Evolutionary conservation across 2,888 invertebrate genomes (phyloP).

Genomic region (Eupithecia subfuscata): DNA sequence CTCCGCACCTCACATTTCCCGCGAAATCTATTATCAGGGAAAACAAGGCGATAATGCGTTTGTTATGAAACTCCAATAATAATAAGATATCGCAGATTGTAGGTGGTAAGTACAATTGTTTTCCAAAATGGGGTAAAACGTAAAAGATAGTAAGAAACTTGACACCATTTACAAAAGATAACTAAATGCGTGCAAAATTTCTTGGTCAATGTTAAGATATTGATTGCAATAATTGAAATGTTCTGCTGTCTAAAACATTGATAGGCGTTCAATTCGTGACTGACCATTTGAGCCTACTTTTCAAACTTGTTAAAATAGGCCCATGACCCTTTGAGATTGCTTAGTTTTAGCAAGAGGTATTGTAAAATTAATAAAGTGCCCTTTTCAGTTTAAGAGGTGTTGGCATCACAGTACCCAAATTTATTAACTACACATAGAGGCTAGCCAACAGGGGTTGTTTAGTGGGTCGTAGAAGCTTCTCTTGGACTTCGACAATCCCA

Average conservation of each 20-base stretch:
- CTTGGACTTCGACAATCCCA: no score
- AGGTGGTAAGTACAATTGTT: not conserved
- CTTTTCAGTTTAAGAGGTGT: no score
- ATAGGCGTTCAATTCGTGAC: constrained; percentile 41
- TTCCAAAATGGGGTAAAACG: constrained; percentile 1
- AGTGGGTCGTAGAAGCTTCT: no score
- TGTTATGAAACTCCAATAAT: not conserved
- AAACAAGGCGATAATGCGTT: not conserved
- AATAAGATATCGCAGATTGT: not conserved
- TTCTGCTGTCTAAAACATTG: constrained; percentile 41
- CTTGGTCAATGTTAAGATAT: constrained; percentile 39
- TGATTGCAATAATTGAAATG: constrained; percentile 39
- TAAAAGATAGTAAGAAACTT: constrained; percentile 11
- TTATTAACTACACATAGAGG: no score
- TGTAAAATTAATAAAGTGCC: no score
- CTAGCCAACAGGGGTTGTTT: no score
- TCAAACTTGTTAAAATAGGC: constrained; percentile 13
- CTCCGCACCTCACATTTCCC: not conserved
- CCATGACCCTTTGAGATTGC: constrained; percentile 1
- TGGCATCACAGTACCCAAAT: no score
- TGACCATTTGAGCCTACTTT: constrained; percentile 25
- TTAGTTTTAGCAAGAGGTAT: not conserved
- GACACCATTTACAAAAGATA: constrained; percentile 28
- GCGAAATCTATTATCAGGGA: not conserved
- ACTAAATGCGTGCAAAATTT: constrained; percentile 33